phyloP scores from a whole-genome alignment of 2,113 vertebrate genomes.

The Ceuthmochares aereus region DNA sequence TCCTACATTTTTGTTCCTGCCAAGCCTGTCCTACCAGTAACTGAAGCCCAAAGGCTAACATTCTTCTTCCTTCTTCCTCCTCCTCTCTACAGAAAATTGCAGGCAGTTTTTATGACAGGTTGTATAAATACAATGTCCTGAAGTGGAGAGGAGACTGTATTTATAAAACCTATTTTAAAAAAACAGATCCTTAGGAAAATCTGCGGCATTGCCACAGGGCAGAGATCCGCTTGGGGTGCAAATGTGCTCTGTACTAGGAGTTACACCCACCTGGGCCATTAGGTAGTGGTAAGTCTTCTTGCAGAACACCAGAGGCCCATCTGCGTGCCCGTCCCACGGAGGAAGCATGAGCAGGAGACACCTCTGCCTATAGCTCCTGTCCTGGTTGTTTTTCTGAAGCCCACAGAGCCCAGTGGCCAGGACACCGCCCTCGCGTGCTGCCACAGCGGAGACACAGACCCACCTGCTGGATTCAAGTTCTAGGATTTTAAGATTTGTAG shows the following conservation, averaged over 20 bases:
- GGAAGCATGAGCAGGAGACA: background rate
- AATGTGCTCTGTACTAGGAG: background rate
- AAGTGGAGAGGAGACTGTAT: background rate
- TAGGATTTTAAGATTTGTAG: background rate
- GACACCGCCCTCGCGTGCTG: background rate
- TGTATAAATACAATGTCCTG: background rate
- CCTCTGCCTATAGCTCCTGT: background rate
- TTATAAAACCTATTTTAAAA: background rate
- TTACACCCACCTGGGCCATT: too few relatives aligned
- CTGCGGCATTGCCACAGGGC: background rate
- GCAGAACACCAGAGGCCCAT: background rate
- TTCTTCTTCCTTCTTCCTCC: background rate
- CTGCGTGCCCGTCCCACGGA: background rate
- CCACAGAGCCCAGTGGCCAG: background rate
- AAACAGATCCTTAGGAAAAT: background rate
- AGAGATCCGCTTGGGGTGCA: background rate
- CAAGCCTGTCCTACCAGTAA: background rate
- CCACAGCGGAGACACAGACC: background rate
- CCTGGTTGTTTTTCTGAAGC: background rate
- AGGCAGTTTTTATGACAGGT: background rate
- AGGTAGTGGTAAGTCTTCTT: background rate
- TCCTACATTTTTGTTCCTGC: background rate
- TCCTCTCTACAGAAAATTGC: background rate
- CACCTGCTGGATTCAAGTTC: background rate
- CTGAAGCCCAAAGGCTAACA: background rate